Conservation (phyloP, 2,888 invertebrate species). For the Thyatira batis region DNA sequence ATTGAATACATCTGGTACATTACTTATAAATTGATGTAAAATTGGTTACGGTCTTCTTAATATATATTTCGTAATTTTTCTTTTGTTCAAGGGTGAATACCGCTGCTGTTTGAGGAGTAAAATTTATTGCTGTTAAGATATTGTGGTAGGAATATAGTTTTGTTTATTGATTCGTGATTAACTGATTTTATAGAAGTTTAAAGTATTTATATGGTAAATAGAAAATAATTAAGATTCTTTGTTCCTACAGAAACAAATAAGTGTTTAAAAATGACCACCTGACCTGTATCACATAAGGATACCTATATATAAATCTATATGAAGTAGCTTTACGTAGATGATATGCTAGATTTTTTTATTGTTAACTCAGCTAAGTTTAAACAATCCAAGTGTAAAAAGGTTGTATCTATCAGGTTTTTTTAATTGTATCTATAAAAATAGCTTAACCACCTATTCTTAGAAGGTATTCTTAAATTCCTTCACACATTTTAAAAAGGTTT, state of each 20-base stretch:
- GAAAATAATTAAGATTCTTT: no score
- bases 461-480: slow-evolving; percentile 31
- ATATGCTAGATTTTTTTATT: no score
- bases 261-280: no score
- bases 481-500: slow-evolving; percentile 35
- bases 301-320: no score
- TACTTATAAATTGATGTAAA: background rate
- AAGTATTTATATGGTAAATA: no score
- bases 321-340: no score
- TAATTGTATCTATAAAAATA: background rate
- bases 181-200: background rate
- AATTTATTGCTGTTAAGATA: background rate
- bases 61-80: background rate
- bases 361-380: no score
- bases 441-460: slow-evolving; percentile 1
- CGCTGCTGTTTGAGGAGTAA: background rate
- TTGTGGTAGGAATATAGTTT: no score
- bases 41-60: background rate
- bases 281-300: no score
- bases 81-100: background rate
- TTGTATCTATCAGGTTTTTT: background rate
- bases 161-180: background rate
- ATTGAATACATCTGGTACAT: slow-evolving; percentile 28
- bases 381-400: background rate
- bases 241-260: no score